A percentile compares a stretch with the other conserved stretches of the same genome.
Evolutionary conservation across 2,113 vertebrate species (phyloP).

Genomic region (Indicator maculatus): DNA sequence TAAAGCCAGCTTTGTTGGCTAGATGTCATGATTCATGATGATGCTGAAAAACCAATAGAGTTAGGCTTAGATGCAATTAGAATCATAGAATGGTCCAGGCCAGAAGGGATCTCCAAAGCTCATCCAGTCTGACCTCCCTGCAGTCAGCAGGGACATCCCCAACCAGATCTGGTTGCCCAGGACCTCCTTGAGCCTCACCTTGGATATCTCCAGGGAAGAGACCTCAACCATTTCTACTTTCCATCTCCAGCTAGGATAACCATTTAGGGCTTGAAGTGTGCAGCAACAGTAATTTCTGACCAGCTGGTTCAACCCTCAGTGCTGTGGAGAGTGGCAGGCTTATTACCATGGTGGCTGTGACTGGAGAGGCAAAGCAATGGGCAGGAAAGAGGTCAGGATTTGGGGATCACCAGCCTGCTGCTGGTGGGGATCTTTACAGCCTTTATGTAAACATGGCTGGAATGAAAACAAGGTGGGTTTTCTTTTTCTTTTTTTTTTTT

Average conservation of each 20-base stretch:
- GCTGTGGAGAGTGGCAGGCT: constrained; percentile 57
- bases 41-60: no score
- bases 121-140: no score
- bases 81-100: no score
- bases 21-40: not conserved
- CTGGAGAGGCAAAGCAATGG: not conserved
- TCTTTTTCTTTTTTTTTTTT: not conserved
- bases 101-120: no score
- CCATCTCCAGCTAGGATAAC: not conserved
- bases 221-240: not conserved
- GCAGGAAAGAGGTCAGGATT: constrained; percentile 38
- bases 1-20: not conserved
- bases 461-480: constrained; percentile 75
- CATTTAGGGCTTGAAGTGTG: not conserved
- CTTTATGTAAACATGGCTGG: constrained; percentile 76
- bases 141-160: no score
- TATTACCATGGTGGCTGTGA: constrained; percentile 26
- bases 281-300: not conserved
- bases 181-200: no score
- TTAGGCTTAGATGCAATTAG: not conserved
- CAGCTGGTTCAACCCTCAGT: constrained; percentile 26
- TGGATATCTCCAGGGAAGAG: no score
- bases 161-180: no score
- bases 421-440: constrained; percentile 72
- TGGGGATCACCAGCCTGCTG: constrained; percentile 70